These are phyloP conservation scores for Caenorhabditis sp. DNA, from an alignment of 2,888 invertebrate genomes.

Conservation along the genomic window DNA sequence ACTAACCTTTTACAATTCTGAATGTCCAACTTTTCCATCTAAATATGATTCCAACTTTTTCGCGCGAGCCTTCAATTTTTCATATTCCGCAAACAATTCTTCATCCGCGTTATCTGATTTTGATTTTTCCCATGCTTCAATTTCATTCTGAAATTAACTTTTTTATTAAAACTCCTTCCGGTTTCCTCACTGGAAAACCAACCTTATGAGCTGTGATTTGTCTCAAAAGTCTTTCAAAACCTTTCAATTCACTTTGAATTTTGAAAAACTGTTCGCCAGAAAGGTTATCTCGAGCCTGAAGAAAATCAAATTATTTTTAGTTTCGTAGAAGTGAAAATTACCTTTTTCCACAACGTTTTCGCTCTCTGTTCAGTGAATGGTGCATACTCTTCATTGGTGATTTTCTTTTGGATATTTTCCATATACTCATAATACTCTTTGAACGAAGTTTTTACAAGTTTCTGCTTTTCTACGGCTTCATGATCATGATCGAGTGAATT, in stretches of 20 bases:
- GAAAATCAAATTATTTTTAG: background rate
- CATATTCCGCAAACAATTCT: constrained; percentile 54
- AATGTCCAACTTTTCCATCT: constrained; percentile 52
- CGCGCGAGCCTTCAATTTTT: constrained; percentile 56
- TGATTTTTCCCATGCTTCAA: constrained; percentile 26
- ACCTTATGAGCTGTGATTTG: constrained; percentile 60
- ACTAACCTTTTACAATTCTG: constrained; percentile 22
- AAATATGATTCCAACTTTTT: constrained; percentile 61
- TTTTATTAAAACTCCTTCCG: background rate
- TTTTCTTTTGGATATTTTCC: constrained; percentile 31
- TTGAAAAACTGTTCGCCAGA: constrained; percentile 40
- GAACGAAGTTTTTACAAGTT: constrained; percentile 33
- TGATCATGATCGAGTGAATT: constrained; percentile 44
- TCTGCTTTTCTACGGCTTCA: constrained; percentile 11
- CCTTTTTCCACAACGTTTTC: constrained; percentile 60
- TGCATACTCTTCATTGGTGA: constrained; percentile 33
- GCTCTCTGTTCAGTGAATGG: constrained; percentile 61
- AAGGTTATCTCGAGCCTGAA: constrained; percentile 47
- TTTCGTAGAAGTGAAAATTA: constrained; percentile 11
- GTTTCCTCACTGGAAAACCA: background rate
- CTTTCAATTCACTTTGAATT: constrained; percentile 52
- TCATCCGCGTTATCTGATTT: constrained; percentile 41
- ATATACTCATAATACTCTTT: constrained; percentile 36
- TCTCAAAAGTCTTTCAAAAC: constrained; percentile 60
- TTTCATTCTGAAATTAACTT: constrained; percentile 27